Evolutionary conservation across 2,797 vertebrate genomes (phyloP).

Genomic region (Lateolabrax maculatus): DNA sequence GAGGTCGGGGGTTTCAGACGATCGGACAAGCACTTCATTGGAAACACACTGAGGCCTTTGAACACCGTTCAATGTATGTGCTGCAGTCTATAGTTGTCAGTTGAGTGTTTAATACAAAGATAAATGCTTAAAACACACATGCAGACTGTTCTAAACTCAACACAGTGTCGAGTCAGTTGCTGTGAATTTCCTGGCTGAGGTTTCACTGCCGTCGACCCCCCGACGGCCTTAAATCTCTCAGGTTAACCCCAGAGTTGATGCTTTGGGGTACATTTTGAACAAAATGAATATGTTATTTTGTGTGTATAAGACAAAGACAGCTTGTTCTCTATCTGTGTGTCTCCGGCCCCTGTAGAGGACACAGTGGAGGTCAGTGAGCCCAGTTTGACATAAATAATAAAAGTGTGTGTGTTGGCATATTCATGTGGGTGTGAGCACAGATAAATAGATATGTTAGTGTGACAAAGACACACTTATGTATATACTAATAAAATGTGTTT

Average conservation of each 20-base stretch:
- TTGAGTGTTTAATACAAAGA: slow-evolving; percentile 16
- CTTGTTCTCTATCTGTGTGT: slow-evolving; percentile 29
- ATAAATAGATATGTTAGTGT: not conserved
- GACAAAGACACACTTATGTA: too few species aligned
- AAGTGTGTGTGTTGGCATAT: not conserved
- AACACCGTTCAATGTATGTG: not conserved
- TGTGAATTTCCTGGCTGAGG: slow-evolving; percentile 11
- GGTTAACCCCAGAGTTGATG: not conserved
- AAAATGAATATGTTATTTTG: not conserved
- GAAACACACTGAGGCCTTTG: slow-evolving; percentile 11
- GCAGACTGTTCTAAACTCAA: not conserved
- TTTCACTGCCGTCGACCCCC: slow-evolving; percentile 12
- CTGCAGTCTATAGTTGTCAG: not conserved
- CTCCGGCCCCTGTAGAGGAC: not conserved
- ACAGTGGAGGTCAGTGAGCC: slow-evolving; percentile 8
- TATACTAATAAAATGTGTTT: too few species aligned
- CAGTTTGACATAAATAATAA: not conserved
- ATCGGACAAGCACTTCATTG: not conserved
- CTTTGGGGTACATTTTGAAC: slow-evolving; percentile 5
- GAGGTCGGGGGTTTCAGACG: not conserved
- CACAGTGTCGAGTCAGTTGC: not conserved
- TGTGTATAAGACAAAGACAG: slow-evolving; percentile 3
- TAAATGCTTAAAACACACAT: slow-evolving; percentile 31
- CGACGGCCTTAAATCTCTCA: slow-evolving; percentile 11
- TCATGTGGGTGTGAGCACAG: not conserved